Conservation (phyloP, 1,140 invertebrate species). For the Bicyclus anynana region DNA sequence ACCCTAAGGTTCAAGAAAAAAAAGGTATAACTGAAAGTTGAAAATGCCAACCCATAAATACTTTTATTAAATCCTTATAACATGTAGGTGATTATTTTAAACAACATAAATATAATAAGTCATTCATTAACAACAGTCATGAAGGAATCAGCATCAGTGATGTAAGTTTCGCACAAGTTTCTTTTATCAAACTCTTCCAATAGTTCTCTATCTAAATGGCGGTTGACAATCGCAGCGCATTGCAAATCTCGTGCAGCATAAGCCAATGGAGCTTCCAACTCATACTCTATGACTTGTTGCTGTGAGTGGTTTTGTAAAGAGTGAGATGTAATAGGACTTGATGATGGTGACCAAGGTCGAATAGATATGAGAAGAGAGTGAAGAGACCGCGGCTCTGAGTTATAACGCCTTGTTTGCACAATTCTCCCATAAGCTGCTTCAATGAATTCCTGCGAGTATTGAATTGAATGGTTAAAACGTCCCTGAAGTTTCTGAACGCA, state of each 20-base stretch:
- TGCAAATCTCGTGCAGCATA: constrained; percentile 36
- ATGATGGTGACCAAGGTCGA: neutral
- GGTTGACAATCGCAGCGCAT: constrained; percentile 46
- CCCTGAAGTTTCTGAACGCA: constrained; percentile 37
- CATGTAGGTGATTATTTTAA: no score
- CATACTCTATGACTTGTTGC: constrained; percentile 31
- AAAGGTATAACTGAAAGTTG: no score
- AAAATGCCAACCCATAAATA: no score
- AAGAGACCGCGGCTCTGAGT: constrained; percentile 19
- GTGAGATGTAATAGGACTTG: neutral
- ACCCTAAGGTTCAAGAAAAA: no score
- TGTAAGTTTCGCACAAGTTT: constrained; percentile 49
- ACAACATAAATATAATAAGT: no score
- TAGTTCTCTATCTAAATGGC: constrained; percentile 34
- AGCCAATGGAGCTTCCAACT: constrained; percentile 34
- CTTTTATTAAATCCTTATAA: no score
- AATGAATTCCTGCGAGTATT: constrained; percentile 42
- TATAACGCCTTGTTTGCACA: constrained; percentile 23
- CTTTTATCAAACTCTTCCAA: constrained; percentile 37
- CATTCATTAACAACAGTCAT: neutral
- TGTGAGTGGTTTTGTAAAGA: constrained; percentile 27
- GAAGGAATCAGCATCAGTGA: constrained; percentile 23
- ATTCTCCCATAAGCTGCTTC: constrained; percentile 37
- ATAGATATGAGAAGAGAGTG: constrained; percentile 40
- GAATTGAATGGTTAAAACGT: constrained; percentile 40